phyloP scores from a whole-genome alignment of 1,140 invertebrate species.

The Zaprionus lachaisei region DNA sequence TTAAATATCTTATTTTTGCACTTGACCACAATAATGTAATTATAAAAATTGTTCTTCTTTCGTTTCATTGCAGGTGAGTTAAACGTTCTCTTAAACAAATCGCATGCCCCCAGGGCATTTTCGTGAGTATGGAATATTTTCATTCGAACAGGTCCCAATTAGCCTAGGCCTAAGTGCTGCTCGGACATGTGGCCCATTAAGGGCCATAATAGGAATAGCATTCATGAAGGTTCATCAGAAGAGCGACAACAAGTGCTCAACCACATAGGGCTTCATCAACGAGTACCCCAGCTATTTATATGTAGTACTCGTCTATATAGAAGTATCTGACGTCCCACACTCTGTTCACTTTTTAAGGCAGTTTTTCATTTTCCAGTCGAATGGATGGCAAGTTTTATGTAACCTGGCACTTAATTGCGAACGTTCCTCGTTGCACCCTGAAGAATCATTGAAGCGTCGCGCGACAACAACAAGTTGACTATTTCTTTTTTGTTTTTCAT shows the following conservation, averaged over 20 bases:
- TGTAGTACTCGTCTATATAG: neutral
- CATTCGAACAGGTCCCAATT: slow-evolving; percentile 47
- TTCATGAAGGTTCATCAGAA: slow-evolving; percentile 24
- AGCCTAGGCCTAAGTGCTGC: slow-evolving; percentile 33
- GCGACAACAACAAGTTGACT: slow-evolving; percentile 54
- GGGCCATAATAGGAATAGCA: slow-evolving; percentile 33
- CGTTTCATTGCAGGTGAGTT: slow-evolving; percentile 73
- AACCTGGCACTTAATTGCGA: slow-evolving; percentile 61
- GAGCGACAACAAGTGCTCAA: slow-evolving; percentile 14
- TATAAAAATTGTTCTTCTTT: slow-evolving; percentile 64
- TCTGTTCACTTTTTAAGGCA: slow-evolving; percentile 24
- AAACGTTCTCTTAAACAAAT: slow-evolving; percentile 60
- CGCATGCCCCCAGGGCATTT: slow-evolving; percentile 55
- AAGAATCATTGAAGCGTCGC: slow-evolving; percentile 62
- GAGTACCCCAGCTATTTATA: slow-evolving; percentile 13
- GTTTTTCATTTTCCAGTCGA: slow-evolving; percentile 69
- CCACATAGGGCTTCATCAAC: slow-evolving; percentile 16
- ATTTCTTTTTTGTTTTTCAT: neutral
- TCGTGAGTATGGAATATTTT: slow-evolving; percentile 74
- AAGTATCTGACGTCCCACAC: slow-evolving; percentile 12
- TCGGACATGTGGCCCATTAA: slow-evolving; percentile 37
- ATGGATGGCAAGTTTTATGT: slow-evolving; percentile 53
- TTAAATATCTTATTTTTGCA: slow-evolving; percentile 34
- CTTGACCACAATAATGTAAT: slow-evolving; percentile 64
- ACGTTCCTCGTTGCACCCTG: slow-evolving; percentile 8